phyloP scores from a whole-genome alignment of 2,797 vertebrate genomes.

The Mus minutoides region DNA sequence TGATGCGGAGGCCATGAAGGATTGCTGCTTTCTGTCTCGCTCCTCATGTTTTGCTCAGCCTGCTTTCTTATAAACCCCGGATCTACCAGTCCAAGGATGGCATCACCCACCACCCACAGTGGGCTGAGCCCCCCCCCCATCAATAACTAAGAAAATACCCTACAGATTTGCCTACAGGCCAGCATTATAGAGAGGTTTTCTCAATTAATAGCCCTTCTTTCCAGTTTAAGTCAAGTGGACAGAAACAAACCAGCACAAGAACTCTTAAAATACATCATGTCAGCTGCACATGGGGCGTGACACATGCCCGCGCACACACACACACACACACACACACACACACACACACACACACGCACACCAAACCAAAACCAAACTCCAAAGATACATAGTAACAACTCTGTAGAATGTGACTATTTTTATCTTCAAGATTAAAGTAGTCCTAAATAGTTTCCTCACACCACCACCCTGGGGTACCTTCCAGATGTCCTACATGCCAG shows the following conservation, averaged over 20 bases:
- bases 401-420: slow-evolving; percentile 49
- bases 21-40: too few relatives aligned
- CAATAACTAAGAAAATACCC: not conserved
- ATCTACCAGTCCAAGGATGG: not conserved
- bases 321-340: not conserved
- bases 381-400: slow-evolving; percentile 24
- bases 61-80: not conserved
- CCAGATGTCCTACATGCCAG: not conserved
- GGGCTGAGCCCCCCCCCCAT: too few relatives aligned
- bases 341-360: not conserved
- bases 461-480: not conserved
- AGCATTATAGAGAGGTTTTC: not conserved
- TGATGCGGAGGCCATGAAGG: not conserved
- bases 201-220: not conserved
- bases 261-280: not conserved
- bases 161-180: not conserved
- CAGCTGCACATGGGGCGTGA: not conserved
- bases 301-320: too few relatives aligned
- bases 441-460: slow-evolving; percentile 45
- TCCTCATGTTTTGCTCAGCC: not conserved
- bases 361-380: not conserved
- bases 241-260: not conserved
- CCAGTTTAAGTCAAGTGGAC: not conserved
- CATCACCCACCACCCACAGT: not conserved
- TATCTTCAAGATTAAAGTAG: slow-evolving; percentile 56